Conservation (phyloP, 2,888 invertebrate genomes). For the Tiphia femorata region DNA sequence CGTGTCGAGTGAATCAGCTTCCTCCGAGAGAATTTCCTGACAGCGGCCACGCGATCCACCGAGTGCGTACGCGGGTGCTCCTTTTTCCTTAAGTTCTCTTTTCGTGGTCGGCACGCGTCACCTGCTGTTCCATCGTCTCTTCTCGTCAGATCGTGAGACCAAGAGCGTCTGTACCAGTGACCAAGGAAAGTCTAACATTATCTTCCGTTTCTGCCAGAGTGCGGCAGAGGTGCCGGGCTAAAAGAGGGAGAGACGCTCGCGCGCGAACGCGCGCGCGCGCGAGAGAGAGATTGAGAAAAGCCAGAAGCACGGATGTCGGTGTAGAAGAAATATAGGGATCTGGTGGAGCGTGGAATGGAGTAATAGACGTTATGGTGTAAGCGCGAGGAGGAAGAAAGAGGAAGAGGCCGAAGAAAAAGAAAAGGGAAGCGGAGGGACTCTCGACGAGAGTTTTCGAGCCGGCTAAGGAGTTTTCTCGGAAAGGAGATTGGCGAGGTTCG, state of each 20-base stretch:
- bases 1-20: constrained; percentile 49
- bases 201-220: neutral
- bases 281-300: constrained; percentile 41
- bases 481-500: constrained; percentile 35
- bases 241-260: neutral
- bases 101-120: too few species aligned
- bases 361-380: neutral
- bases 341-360: neutral
- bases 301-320: constrained; percentile 41
- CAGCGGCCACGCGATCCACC: constrained; percentile 33
- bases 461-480: constrained; percentile 39
- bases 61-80: neutral
- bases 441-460: constrained; percentile 5
- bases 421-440: neutral
- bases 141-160: too few species aligned
- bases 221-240: neutral
- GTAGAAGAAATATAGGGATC: neutral
- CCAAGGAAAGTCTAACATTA: too few species aligned
- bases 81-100: too few species aligned
- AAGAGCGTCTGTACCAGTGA: too few species aligned
- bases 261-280: neutral
- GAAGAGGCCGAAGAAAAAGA: neutral
- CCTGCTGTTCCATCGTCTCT: too few species aligned
- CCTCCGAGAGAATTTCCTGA: constrained; percentile 40
- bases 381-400: constrained; percentile 1